Evolutionary conservation across 2,113 vertebrate species (phyloP).

Genomic region (Ginglymostoma cirratum): DNA sequence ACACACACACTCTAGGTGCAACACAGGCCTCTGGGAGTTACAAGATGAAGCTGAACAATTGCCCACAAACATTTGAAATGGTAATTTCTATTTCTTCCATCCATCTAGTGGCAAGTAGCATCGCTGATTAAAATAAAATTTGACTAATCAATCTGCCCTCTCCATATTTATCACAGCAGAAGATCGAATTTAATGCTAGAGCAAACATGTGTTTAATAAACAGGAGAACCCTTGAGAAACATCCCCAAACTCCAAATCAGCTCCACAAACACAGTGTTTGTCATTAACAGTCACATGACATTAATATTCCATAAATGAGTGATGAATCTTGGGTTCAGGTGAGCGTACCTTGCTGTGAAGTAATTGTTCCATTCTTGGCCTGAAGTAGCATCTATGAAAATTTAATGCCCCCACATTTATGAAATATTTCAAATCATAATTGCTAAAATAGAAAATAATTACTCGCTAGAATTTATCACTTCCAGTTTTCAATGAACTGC

Average conservation of each 20-base stretch:
- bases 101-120: not conserved
- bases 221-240: conserved; percentile 29
- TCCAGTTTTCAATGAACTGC: conserved; percentile 28
- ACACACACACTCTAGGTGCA: not conserved
- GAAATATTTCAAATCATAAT: conserved; percentile 36
- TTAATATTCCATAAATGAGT: conserved; percentile 37
- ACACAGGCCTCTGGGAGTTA: not conserved
- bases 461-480: conserved; percentile 26
- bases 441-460: conserved; percentile 35
- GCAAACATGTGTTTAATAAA: conserved; percentile 32
- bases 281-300: conserved; percentile 33
- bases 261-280: not conserved
- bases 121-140: conserved; percentile 32
- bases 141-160: conserved; percentile 14
- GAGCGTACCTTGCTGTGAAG: conserved; percentile 33
- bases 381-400: conserved; percentile 35
- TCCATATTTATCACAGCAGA: not conserved
- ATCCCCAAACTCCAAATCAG: conserved; percentile 29
- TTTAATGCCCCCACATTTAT: conserved; percentile 32
- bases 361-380: conserved; percentile 35
- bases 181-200: conserved; percentile 3
- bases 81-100: not conserved
- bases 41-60: not conserved
- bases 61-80: conserved; percentile 16
- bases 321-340: conserved; percentile 30